Base-by-base conservation (phyloP, 2,113 vertebrate species). In the Prunella himalayana region DNA sequence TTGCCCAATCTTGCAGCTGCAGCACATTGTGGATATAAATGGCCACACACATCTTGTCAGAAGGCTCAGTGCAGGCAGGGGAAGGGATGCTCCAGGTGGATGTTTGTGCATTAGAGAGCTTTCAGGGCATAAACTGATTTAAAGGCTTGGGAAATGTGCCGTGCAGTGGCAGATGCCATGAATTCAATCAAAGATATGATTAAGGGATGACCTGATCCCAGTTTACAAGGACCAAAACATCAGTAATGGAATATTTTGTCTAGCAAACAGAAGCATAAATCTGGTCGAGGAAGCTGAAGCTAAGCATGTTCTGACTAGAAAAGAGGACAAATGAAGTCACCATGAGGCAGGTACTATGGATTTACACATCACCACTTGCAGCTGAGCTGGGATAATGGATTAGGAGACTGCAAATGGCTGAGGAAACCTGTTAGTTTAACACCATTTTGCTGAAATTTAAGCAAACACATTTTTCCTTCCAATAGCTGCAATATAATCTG, bases 221-320 rank as follows among this genome's bases (percentile, higher is more conserved):
- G 39, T 77, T 90, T 86, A 70, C 42, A 92, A 70, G 82, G 79
- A 61, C 49, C 50, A 80, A 88, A 93, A 70, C 15, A 4, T 69
- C 68, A 75, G 39, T 75, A 92, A 83, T 71, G 17, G 63, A 94
- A 73, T 92, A 93, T 78, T 90, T 77, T 61, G 21, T 73, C 64
- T 83, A 81, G 51, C 50, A 90, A 95, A 88, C 68, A 92, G 70
- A 94, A 94, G 24, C 54, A 88, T 90, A 94, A 95, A 84, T 95
- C 37, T 79, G 50, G 47, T 49, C 4, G 7, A 71, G 35, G 27
- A 86, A 88, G 56, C 33, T 59, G 69, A 86, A 92, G 39, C 66
- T 45, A 54, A n/a, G 64, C 80, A 84, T 78, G 31, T 50, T 71
- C 53, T 15, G 28, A 79, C 60, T 37, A 69, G 86, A 83, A 86